Percentiles rank a stretch among this genome's conserved stretches.
Conservation (phyloP, 2,113 vertebrate genomes). For the Hippocampus barbouri region DNA sequence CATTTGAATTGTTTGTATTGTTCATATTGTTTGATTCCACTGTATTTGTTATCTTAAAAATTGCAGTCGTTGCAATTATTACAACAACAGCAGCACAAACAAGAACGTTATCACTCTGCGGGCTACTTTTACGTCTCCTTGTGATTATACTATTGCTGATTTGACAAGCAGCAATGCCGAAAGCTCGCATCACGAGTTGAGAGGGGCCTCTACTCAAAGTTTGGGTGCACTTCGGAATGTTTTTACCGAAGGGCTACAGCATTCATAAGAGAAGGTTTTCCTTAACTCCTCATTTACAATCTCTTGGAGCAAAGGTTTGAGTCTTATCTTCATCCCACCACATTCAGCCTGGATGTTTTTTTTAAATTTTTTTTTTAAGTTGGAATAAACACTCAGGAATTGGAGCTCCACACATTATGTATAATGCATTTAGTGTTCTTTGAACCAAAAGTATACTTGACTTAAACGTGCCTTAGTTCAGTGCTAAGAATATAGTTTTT, state of each 20-base stretch:
- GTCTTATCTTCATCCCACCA: constrained; percentile 23
- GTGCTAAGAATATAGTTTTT: constrained; percentile 43
- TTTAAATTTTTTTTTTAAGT: constrained; percentile 16
- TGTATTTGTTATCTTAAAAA: neutral
- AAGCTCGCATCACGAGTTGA: neutral
- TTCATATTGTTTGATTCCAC: too few relatives aligned
- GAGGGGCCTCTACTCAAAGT: neutral
- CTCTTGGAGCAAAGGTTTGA: neutral
- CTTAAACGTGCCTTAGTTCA: constrained; percentile 17
- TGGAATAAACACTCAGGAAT: constrained; percentile 39
- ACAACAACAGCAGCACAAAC: neutral
- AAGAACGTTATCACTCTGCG: neutral
- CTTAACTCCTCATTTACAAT: neutral
- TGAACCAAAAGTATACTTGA: constrained; percentile 17
- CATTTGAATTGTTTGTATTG: too few relatives aligned
- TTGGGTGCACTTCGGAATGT: neutral
- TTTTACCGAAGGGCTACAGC: neutral
- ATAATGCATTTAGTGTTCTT: constrained; percentile 36
- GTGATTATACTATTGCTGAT: neutral
- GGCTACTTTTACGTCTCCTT: neutral
- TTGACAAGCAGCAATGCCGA: neutral
- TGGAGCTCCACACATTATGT: constrained; percentile 29
- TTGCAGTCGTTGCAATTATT: neutral
- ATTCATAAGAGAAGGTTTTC: neutral
- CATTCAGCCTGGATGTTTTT: constrained; percentile 7